Base-by-base conservation (phyloP, 2,888 invertebrate species). In the Pseudoips prasinana region DNA sequence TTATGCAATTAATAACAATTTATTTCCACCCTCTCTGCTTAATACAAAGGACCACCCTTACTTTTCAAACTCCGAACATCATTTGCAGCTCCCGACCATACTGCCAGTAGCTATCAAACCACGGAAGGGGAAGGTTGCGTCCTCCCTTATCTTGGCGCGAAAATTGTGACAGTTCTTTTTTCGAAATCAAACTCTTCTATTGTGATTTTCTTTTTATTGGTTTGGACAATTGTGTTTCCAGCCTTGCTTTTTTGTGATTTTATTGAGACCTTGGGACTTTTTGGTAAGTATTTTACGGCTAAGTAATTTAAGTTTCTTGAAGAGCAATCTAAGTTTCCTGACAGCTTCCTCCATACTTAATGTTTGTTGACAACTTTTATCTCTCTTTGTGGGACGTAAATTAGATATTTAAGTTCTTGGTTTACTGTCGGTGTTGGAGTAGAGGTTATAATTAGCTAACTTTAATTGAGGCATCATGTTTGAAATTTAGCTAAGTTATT, bases 21-120 rank as follows among this genome's bases (percentile, higher is more conserved):
- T 20, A 20, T 5, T 20, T 20, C n/a, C 3, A 35, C 39, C 30
- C 60, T 57, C 52, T 39, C 32, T 35, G 29, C 54, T 28, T 28
- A 35, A 45, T 44, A 61, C 46, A 27, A 36, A 46, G 30, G 31
- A 55, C 51, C 50, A 45, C 61, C 59, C 46, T 54, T 58, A 56
- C 62, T 57, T 71, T 73, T 66, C 58, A 67, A 77, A 76, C 67
- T 74, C 58, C 39, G 68, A 70, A 67, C 61, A 61, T 79, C 70
- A 74, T 72, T 74, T 67, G 62, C 69, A 71, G 69, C 63, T 54
- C 59, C 62, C 58, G 42, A 49, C 54, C 42, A 32, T 49, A 42
- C 37, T 28, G 46, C 52, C 77, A 85, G 84, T 85, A 54, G 49
- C 70, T 66, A 66, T 60, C 52, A 42, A 46, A 47, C 64, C 27